A percentile compares a stretch with the other conserved stretches of the same genome.
These are phyloP conservation scores for Leuciscus idus DNA, from an alignment of 2,113 vertebrate genomes.

Conservation along the genomic window DNA sequence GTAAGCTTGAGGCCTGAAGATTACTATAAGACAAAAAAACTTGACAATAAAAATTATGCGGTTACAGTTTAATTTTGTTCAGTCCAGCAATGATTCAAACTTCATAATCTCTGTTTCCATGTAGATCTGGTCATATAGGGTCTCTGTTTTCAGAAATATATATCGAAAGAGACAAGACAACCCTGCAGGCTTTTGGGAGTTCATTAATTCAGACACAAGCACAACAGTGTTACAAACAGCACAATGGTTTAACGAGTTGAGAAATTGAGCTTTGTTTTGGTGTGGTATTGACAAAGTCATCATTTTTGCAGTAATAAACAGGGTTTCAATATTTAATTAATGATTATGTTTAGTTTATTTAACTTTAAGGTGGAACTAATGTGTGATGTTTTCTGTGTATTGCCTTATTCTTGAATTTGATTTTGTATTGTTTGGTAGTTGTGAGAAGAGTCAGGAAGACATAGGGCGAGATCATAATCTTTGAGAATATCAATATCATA, in stretches of 20 bases:
- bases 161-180: background rate
- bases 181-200: background rate
- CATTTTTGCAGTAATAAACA: background rate
- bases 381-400: background rate
- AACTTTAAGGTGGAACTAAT: background rate
- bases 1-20: background rate
- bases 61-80: slow-evolving; percentile 11
- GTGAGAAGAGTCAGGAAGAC: background rate
- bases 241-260: background rate
- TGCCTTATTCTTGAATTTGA: background rate
- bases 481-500: background rate
- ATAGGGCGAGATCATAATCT: background rate
- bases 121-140: slow-evolving; percentile 58
- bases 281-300: background rate
- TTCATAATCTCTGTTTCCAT: slow-evolving; percentile 66
- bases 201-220: background rate
- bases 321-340: background rate
- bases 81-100: slow-evolving; percentile 56
- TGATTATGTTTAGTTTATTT: background rate
- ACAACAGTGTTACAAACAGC: background rate
- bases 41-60: background rate
- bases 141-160: slow-evolving; percentile 1
- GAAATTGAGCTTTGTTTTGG: background rate
- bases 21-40: slow-evolving; percentile 17
- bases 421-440: background rate